Percentiles rank a stretch among this genome's conserved stretches.
Conservation (phyloP, 2,113 vertebrate genomes). For the Dasypus novemcinctus region DNA sequence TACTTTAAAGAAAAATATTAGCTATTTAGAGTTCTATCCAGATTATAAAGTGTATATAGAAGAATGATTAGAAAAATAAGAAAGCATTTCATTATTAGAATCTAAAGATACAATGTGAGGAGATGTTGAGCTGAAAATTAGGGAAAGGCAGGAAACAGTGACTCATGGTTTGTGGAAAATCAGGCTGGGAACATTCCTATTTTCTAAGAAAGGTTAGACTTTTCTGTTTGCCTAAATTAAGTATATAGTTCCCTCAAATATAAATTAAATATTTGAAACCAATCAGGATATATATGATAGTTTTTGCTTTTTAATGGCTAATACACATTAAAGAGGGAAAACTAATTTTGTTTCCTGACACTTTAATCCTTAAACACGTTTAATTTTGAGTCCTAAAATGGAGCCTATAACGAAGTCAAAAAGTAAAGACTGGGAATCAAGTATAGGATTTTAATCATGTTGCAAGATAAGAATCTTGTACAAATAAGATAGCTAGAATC, state of each 20-base stretch:
- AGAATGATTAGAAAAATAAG: background rate
- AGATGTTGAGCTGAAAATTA: background rate
- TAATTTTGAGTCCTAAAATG: background rate
- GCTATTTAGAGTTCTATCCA: background rate
- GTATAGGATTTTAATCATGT: background rate
- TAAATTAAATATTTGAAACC: background rate
- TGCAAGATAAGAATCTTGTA: background rate
- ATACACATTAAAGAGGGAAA: background rate
- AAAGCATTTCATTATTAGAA: background rate
- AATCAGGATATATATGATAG: background rate
- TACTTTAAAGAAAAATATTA: conserved; percentile 11
- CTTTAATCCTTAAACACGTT: background rate
- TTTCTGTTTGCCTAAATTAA: background rate
- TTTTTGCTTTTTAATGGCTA: conserved; percentile 9
- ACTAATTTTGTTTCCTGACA: background rate
- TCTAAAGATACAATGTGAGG: background rate
- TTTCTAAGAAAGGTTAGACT: background rate
- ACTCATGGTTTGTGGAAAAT: background rate
- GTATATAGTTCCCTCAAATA: background rate
- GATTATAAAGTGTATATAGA: background rate
- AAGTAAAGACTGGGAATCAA: background rate
- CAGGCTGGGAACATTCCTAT: background rate
- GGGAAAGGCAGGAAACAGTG: background rate
- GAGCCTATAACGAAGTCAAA: background rate
- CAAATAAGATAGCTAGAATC: background rate